phyloP scores from a whole-genome alignment of 2,797 vertebrate genomes.

The Sphaeramia orbicularis region DNA sequence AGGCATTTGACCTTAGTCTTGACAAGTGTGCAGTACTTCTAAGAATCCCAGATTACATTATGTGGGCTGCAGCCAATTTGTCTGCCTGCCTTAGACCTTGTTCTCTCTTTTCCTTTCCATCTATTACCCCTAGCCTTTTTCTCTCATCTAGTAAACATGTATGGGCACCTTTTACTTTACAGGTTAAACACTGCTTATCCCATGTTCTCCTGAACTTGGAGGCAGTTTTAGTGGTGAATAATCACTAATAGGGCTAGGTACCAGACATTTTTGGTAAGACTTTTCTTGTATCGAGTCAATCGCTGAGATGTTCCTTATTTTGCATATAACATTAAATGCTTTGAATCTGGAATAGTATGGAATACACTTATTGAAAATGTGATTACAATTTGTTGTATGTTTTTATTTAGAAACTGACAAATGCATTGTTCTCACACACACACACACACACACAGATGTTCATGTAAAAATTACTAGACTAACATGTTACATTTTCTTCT shows the following conservation, averaged over 20 bases:
- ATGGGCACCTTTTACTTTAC: conserved; percentile 22
- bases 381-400: no score
- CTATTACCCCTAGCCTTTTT: conserved; percentile 1
- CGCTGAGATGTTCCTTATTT: no score
- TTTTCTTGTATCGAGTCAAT: no score
- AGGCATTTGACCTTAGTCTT: conserved; percentile 80
- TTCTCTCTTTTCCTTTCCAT: conserved; percentile 4
- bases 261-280: no score
- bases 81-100: conserved; percentile 53
- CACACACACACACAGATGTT: no score
- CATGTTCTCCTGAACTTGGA: conserved; percentile 16
- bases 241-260: background rate
- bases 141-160: conserved; percentile 10
- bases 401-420: no score
- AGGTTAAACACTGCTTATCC: background rate
- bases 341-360: no score
- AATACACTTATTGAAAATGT: no score
- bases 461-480: no score
- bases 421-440: no score
- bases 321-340: no score
- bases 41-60: conserved; percentile 73
- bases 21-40: conserved; percentile 68
- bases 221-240: conserved; percentile 17
- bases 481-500: no score
- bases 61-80: conserved; percentile 65